Base-by-base conservation (phyloP, 2,888 invertebrate species). In the Thymelicus lineola region DNA sequence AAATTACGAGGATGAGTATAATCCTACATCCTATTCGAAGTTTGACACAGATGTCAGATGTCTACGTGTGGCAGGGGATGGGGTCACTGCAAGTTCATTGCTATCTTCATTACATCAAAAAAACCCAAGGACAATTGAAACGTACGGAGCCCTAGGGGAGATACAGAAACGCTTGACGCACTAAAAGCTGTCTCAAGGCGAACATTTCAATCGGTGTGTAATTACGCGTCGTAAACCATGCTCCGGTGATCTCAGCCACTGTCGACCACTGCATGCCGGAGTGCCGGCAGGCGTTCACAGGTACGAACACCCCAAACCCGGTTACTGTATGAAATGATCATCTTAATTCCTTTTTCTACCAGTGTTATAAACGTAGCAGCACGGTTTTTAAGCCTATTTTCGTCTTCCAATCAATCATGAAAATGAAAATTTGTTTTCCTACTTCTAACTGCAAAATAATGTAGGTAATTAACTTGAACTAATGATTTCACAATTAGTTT, bases 201-300 rank as follows among this genome's bases (percentile, higher is more conserved):
- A 62, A 68, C 15, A 28, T 62, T 68, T 55, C 67, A 61, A 68
- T 68, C 55, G 61, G 36, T 28, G 68, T 62, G 75, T 73, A 74
- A 74, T 75, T 73, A 74, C 61, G 70, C 65, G 66, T 74, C 75
- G 72, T 75, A 75, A 75, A 75, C 63, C 71, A 74, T 72, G 74
- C 70, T 66, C 62, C 72, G 68, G 17, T 68, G 62, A 62, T 62
- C 62, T 6, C 60, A 45, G 9, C 50, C 50, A 17, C 17, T 50
- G 10, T 2, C 50, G 50, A 50, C 53, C 53, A 53, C 53, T 42
- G 1, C 38, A 9, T 9, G 10, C 10, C 28, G 28, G 28, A 42
- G 10, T 20, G 53, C 17, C 20, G 53, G 12, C 53, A 50, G 17
- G 9, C 17, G n/a, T 20, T 12, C 17, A 17, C 50, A 6, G 12